Base-by-base conservation (phyloP, 2,888 invertebrate genomes). In the Euzetes globulus region DNA sequence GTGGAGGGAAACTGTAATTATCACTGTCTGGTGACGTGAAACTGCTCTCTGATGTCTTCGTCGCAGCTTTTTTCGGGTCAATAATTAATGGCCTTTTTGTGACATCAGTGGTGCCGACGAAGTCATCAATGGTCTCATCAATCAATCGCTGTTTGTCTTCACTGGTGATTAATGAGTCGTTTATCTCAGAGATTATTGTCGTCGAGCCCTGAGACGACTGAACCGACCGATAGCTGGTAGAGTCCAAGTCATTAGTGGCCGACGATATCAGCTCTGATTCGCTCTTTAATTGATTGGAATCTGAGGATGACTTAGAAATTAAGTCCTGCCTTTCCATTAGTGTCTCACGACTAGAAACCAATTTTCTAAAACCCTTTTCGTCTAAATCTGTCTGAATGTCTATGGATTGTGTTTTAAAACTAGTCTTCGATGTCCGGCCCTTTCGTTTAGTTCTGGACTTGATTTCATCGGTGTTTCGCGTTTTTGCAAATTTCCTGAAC, bases 1-100 rank as follows among this genome's bases (percentile, higher is more conserved):
- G 45, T 70, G 45, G 25, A 22, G 27, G 27, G 45, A 70, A 70
- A 37, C 70, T 70, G n/a, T 70, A 70, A 47, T 70, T 70, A 47
- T 70, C 70, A 47, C 70, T 70, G 3, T 70, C 70, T 22, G 70
- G 70, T 70, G 70, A 70, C 7, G 70, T 70, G 15, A 70, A 25
- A 70, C 70, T 70, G 19, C 70, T 70, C 15, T 70, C 70, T 25
- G 47, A 70, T 25, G 41, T 25, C 17, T 70, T 70, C 25, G 22
- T 37, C 1, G 45, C 1, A 25, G 70, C 37, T 17, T 70, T 70
- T 27, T 70, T 70, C 47, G 70, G 70, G 27, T 70, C 70, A 27
- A 70, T 70, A 70, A 70, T 70, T 70, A 70, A 70, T 47, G 70
- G 47, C 47, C 70, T 70, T 70, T 70, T 70, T 37, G 70, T 70